phyloP scores from a whole-genome alignment of 2,113 vertebrate genomes.

The Accipiter virgatus region DNA sequence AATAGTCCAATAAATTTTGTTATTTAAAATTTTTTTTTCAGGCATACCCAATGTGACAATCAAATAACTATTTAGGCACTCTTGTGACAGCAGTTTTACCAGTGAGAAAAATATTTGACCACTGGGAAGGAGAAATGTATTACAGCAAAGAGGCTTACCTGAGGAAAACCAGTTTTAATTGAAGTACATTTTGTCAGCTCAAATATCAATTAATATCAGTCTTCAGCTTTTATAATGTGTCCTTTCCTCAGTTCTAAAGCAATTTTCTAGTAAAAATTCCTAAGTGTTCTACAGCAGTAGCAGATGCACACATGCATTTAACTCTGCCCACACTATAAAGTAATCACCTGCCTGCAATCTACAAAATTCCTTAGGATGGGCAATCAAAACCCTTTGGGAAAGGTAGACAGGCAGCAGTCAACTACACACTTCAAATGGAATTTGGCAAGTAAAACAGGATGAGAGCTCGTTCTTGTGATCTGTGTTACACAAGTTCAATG shows the following conservation, averaged over 20 bases:
- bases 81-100: neutral
- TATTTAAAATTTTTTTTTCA: neutral
- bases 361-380: neutral
- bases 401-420: neutral
- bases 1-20: neutral
- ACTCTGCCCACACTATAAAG: neutral
- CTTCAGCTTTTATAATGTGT: neutral
- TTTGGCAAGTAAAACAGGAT: neutral
- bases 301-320: neutral
- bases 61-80: neutral
- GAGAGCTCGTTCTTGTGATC: neutral
- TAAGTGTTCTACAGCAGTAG: neutral
- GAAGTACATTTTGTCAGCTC: neutral
- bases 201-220: neutral
- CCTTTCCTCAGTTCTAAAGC: neutral
- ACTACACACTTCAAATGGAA: neutral
- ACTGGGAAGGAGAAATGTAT: neutral
- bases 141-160: neutral
- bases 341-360: neutral
- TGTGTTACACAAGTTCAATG: neutral
- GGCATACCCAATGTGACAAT: neutral
- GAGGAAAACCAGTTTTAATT: neutral
- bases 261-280: neutral
- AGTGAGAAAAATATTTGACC: neutral
- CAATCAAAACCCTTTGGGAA: neutral